Conservation (phyloP, 37 sponge, comb jelly and placozoan species). For the Cladorhizidae sp. region DNA sequence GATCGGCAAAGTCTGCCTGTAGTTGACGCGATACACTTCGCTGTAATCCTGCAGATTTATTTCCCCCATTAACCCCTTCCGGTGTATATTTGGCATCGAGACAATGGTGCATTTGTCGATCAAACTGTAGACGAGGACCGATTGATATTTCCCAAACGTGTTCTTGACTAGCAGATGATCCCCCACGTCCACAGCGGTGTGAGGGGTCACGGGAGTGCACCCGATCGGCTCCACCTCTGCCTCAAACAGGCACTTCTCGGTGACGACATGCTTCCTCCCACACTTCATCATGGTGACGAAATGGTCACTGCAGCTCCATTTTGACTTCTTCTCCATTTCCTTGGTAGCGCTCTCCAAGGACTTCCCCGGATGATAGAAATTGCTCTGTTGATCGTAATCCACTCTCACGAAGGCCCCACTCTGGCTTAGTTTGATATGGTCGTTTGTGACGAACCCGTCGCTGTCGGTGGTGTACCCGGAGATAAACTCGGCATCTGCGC, state of each 20-base stretch:
- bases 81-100: not conserved
- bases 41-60: constrained; percentile 7
- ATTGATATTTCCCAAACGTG: not conserved
- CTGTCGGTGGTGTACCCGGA: not conserved
- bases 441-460: not conserved
- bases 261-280: not conserved
- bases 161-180: constrained; percentile 26
- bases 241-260: not conserved
- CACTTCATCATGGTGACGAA: constrained; percentile 37
- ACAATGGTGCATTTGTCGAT: not conserved
- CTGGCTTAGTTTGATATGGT: not conserved
- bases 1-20: constrained; percentile 10
- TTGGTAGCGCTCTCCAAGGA: not conserved
- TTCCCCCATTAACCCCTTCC: not conserved
- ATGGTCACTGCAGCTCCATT: not conserved
- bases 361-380: not conserved
- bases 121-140: constrained; percentile 16
- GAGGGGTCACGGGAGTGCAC: constrained; percentile 18
- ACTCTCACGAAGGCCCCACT: not conserved
- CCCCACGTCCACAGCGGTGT: constrained; percentile 29
- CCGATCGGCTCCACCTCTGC: not conserved
- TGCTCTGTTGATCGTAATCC: constrained; percentile 17
- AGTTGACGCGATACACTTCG: constrained; percentile 38
- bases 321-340: constrained; percentile 8
- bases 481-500: not conserved